These are phyloP conservation scores for Agelaius phoeniceus DNA, from an alignment of 2,113 vertebrate genomes.

Conservation along the genomic window DNA sequence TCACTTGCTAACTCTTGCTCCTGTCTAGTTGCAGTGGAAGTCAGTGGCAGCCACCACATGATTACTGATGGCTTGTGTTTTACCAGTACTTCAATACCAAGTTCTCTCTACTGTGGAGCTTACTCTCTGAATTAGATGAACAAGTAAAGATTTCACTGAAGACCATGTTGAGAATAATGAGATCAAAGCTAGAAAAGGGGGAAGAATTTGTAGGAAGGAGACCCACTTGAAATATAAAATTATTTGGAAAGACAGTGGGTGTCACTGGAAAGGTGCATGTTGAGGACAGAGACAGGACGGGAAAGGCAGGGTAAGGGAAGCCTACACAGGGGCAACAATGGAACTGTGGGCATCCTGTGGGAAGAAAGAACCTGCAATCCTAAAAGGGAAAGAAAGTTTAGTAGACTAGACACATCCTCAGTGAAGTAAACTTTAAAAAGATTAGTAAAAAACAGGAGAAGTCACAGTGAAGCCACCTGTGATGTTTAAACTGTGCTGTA, in stretches of 20 bases:
- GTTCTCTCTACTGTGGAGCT: neutral
- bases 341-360: neutral
- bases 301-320: neutral
- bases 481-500: neutral
- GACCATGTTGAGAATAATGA: neutral
- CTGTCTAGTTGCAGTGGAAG: conserved; percentile 19
- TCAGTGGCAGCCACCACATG: neutral
- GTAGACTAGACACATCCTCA: neutral
- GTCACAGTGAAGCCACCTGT: neutral
- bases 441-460: neutral
- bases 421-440: neutral
- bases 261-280: neutral
- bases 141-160: neutral
- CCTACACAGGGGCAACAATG: neutral
- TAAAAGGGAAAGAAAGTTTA: neutral
- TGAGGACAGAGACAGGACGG: neutral
- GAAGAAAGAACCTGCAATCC: neutral
- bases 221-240: neutral
- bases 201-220: neutral
- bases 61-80: neutral
- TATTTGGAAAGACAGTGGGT: neutral
- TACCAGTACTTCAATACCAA: neutral
- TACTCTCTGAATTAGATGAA: neutral
- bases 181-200: neutral
- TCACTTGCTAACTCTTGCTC: conserved; percentile 47